Evolutionary conservation across 2,113 vertebrate species (phyloP).

Genomic region (Madoqua kirkii): DNA sequence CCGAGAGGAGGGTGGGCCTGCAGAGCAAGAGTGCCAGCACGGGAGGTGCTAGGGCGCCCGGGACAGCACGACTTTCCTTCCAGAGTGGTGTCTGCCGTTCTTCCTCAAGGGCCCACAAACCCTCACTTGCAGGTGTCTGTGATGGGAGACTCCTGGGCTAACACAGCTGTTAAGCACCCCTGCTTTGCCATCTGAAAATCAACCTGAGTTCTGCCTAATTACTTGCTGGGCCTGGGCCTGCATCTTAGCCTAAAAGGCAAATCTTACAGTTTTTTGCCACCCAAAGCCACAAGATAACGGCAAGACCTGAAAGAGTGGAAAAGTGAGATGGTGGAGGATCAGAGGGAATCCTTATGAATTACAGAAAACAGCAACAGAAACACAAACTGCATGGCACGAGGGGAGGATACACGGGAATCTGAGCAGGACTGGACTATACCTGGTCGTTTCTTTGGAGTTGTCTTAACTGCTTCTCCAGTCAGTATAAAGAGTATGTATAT

Average conservation of each 20-base stretch:
- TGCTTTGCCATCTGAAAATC: neutral
- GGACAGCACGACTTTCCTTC: neutral
- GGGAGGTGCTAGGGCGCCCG: neutral
- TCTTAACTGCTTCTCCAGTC: neutral
- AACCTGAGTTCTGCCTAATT: neutral
- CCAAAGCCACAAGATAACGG: neutral
- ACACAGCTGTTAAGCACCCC: neutral
- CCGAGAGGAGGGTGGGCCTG: conserved; percentile 7
- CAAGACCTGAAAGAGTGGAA: neutral
- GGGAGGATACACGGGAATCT: neutral
- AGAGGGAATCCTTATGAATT: neutral
- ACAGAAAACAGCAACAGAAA: conserved; percentile 34
- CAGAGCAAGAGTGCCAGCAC: neutral
- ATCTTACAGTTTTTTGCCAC: conserved; percentile 15
- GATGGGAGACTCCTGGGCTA: neutral
- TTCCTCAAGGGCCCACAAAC: neutral
- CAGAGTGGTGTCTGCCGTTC: neutral
- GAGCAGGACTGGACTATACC: neutral
- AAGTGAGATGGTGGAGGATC: neutral
- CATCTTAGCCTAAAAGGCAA: conserved; percentile 1
- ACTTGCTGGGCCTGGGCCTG: neutral
- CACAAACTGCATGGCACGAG: neutral
- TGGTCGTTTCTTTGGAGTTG: neutral
- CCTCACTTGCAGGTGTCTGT: neutral
- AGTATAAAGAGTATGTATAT: neutral